Evolutionary conservation across 2,888 invertebrate species (phyloP).

Genomic region (Cancer borealis): DNA sequence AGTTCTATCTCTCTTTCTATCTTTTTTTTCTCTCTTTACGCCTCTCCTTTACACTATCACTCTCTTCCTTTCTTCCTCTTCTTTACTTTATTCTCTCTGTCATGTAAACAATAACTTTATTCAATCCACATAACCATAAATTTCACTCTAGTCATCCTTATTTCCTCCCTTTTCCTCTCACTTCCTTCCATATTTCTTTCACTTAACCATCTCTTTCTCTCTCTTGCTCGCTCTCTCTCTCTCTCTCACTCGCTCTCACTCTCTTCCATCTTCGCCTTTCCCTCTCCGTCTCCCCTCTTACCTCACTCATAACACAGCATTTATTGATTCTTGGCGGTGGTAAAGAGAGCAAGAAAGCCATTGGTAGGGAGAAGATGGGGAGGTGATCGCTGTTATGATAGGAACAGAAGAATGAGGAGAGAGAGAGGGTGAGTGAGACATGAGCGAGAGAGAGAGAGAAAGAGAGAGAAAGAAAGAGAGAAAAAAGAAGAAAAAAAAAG

Average conservation of each 20-base stretch:
- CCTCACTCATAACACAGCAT: slow-evolving; percentile 34
- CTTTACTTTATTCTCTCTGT: slow-evolving; percentile 11
- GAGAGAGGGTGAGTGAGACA: background rate
- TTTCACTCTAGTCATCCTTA: slow-evolving; percentile 16
- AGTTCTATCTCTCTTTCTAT: background rate
- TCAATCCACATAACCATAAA: slow-evolving; percentile 40
- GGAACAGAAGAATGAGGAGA: background rate
- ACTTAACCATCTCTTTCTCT: slow-evolving; percentile 36
- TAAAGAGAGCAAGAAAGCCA: slow-evolving; percentile 30
- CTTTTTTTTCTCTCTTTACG: slow-evolving; percentile 27
- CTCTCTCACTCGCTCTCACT: background rate
- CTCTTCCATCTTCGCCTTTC: slow-evolving; percentile 33
- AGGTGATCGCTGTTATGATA: background rate
- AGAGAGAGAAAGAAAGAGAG: slow-evolving; percentile 9
- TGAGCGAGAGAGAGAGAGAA: background rate
- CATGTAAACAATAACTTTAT: slow-evolving; percentile 48
- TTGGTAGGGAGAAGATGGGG: slow-evolving; percentile 48
- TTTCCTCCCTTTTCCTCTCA: slow-evolving; percentile 27
- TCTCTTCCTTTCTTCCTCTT: background rate
- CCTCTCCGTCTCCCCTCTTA: slow-evolving; percentile 37
- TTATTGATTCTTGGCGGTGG: slow-evolving; percentile 31
- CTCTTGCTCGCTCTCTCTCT: background rate
- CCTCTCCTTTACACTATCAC: background rate
- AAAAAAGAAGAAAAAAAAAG: background rate
- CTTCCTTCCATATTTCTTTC: slow-evolving; percentile 7